Base-by-base conservation (phyloP, 1,140 invertebrate species). In the Sminthurinus signatus region DNA sequence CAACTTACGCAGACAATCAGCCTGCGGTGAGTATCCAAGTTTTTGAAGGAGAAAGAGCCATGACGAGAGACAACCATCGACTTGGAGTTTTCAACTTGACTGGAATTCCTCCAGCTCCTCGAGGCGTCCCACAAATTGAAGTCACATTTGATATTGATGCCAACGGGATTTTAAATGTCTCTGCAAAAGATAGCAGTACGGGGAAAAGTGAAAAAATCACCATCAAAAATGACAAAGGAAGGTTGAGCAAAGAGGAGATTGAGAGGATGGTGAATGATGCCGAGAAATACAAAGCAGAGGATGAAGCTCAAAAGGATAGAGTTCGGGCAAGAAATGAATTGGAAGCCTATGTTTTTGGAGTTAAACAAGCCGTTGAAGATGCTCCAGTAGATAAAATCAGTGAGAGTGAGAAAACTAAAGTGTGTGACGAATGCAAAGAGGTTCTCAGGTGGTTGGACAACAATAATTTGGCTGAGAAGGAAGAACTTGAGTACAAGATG, bases 181-280 rank as follows among this genome's bases (percentile, higher is more conserved):
- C 84, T 2, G 89, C 89, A 10, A 82, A 84, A 73, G 89, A 92
- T 67, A 84, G 78, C 67, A 87, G 85, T 60, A 89, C 86, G 1
- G 88, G 88, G 19, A 85, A 66, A 42, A 32, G 28, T n/a, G 64
- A 66, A 28, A 66, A 60, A 42, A 66, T 66, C 32, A 66, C 64
- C 8, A 66, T 66, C 27, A 61, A 50, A 23, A 66, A 66, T 39
- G 64, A 66, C 29, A 66, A 66, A 12, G 64, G 93, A 2, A 83
- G 93, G 25, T 79, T 96, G 2, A 87, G 84, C 27, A 91, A 94
- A 74, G 87, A 88, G 27, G 92, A 96, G 72, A 96, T 96, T 69
- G 91, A 96, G 72, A 81, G 86, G 31, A 96, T 96, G 93, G 80
- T 97, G 12, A 76, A 81, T n/a, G 87, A 88, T 32, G 86, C 87